Percentiles rank a stretch among this genome's conserved stretches.
Evolutionary conservation across 2,888 invertebrate species (phyloP).

Genomic region (Drosophila koepferae): DNA sequence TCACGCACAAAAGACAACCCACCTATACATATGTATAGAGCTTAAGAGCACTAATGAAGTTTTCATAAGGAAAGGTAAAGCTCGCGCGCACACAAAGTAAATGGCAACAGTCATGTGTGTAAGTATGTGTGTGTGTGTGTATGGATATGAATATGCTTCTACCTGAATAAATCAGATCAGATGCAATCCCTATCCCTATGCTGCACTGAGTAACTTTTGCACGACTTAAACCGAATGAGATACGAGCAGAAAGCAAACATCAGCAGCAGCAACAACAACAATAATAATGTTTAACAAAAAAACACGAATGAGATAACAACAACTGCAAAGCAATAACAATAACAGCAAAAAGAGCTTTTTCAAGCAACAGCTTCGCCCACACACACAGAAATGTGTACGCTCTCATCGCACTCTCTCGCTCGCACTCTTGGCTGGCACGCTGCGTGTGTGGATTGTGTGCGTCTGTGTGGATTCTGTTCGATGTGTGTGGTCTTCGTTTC

Average conservation of each 20-base stretch:
- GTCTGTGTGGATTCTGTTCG: constrained; percentile 8
- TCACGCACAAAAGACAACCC: background rate
- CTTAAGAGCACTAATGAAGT: constrained; percentile 17
- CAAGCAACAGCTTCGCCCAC: constrained; percentile 55
- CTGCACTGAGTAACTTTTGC: constrained; percentile 17
- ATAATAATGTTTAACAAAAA: background rate
- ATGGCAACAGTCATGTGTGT: constrained; percentile 13
- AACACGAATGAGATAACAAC: background rate
- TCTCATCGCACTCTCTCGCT: constrained; percentile 1
- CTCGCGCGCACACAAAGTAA: constrained; percentile 13
- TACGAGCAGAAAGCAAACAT: background rate
- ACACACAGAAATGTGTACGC: constrained; percentile 1
- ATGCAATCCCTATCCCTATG: constrained; percentile 38
- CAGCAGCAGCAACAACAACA: constrained; percentile 1
- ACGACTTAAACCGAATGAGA: constrained; percentile 5
- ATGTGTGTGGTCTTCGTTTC: constrained; percentile 7
- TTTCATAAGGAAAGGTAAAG: constrained; percentile 18
- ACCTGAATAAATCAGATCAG: constrained; percentile 37
- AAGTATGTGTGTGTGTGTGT: background rate
- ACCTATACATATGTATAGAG: background rate
- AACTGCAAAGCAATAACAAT: constrained; percentile 17
- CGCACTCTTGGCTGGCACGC: background rate
- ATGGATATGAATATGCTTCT: constrained; percentile 5
- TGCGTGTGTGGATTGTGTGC: constrained; percentile 12
- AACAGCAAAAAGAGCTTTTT: constrained; percentile 44